Percentiles rank a stretch among this genome's conserved stretches.
Evolutionary conservation across 2,797 vertebrate genomes (phyloP).

Genomic region (Neosilurus mollespiculum): DNA sequence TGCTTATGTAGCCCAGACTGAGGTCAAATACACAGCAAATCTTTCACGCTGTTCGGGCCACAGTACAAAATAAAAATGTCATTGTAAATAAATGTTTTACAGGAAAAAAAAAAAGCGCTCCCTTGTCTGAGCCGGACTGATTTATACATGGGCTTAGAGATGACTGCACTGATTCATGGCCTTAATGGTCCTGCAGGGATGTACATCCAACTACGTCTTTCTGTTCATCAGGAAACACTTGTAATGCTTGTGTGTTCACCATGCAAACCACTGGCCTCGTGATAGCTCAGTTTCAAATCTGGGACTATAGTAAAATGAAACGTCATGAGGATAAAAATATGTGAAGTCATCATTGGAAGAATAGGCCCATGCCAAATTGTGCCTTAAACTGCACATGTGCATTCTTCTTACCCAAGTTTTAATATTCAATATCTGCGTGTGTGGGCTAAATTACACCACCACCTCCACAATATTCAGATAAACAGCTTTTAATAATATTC

Average conservation of each 20-base stretch:
- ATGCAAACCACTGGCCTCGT: constrained; percentile 52
- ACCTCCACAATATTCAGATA: constrained; percentile 14
- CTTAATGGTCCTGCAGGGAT: constrained; percentile 68
- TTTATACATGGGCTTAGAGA: constrained; percentile 69
- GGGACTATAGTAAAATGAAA: constrained; percentile 46
- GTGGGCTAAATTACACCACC: constrained; percentile 14
- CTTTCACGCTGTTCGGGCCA: constrained; percentile 51
- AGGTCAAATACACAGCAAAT: constrained; percentile 62
- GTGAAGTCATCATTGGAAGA: constrained; percentile 37
- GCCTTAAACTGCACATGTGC: constrained; percentile 54
- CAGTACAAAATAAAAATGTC: constrained; percentile 45
- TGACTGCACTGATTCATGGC: constrained; percentile 68
- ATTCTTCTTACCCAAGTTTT: constrained; percentile 43
- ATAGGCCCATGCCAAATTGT: constrained; percentile 52
- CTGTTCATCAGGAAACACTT: constrained; percentile 64
- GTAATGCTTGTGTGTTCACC: constrained; percentile 61
- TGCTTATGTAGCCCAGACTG: constrained; percentile 43
- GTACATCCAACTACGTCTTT: constrained; percentile 63
- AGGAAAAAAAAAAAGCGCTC: constrained; percentile 68
- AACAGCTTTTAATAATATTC: constrained; percentile 17
- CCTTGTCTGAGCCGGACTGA: constrained; percentile 65
- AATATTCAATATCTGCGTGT: constrained; percentile 42
- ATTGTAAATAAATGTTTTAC: constrained; percentile 59
- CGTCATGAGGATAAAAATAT: constrained; percentile 29
- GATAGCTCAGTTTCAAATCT: constrained; percentile 45